These are phyloP conservation scores for Clarias fuscus DNA, from an alignment of 2,797 vertebrate genomes.

Conservation along the genomic window DNA sequence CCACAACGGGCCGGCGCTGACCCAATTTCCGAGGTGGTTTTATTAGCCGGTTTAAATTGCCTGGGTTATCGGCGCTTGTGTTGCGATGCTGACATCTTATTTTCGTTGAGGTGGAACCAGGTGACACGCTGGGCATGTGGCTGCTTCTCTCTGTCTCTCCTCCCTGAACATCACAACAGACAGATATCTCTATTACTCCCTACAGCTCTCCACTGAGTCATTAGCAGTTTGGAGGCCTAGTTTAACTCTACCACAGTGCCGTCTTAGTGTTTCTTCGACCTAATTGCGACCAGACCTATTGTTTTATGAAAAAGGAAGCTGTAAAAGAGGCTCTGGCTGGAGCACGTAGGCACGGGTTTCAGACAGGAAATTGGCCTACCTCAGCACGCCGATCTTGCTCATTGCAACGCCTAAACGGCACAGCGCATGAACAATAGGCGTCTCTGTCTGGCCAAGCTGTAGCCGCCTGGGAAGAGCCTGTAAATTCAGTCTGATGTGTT, in stretches of 20 bases:
- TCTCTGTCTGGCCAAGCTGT: constrained; percentile 26
- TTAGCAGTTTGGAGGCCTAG: constrained; percentile 68
- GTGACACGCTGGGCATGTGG: constrained; percentile 64
- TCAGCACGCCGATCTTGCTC: constrained; percentile 24
- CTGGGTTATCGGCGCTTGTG: constrained; percentile 67
- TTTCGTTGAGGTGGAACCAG: constrained; percentile 43
- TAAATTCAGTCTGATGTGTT: constrained; percentile 8
- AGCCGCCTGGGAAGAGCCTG: constrained; percentile 15
- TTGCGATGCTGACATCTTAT: constrained; percentile 43
- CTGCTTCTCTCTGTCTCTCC: constrained; percentile 30
- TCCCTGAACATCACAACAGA: constrained; percentile 73
- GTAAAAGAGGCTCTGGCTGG: constrained; percentile 32
- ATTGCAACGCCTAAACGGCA: constrained; percentile 28
- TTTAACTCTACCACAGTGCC: constrained; percentile 60
- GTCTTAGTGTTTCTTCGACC: constrained; percentile 64
- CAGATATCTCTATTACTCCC: constrained; percentile 79
- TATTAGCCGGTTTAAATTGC: constrained; percentile 77
- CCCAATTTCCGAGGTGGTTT: constrained; percentile 58
- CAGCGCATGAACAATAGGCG: constrained; percentile 42
- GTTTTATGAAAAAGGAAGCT: constrained; percentile 51
- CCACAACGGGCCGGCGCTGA: constrained; percentile 68
- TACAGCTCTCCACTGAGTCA: constrained; percentile 75
- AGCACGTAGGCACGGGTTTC: constrained; percentile 25
- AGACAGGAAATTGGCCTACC: constrained; percentile 46
- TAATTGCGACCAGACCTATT: constrained; percentile 50